phyloP scores from a whole-genome alignment of 2,113 vertebrate genomes.

The Petroica traversi region DNA sequence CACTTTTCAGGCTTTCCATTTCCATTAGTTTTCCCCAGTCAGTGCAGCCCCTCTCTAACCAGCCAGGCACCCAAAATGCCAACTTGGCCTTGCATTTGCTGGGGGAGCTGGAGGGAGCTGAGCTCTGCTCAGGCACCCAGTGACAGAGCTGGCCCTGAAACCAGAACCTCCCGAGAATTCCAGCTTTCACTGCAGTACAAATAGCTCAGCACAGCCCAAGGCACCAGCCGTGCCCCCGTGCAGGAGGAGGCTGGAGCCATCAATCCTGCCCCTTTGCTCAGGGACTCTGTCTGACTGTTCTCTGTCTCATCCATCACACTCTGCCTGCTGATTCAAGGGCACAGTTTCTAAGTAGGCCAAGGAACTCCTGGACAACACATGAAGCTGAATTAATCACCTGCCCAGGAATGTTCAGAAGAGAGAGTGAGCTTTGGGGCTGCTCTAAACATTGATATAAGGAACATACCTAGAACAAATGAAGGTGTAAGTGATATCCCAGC shows the following conservation, averaged over 20 bases:
- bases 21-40: background rate
- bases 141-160: background rate
- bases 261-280: background rate
- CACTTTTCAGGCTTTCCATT: background rate
- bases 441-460: background rate
- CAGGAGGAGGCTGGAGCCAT: background rate
- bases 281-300: background rate
- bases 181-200: background rate
- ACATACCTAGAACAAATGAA: background rate
- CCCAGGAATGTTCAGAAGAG: background rate
- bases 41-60: background rate
- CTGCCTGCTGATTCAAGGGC: background rate
- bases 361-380: background rate
- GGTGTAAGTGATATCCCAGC: background rate
- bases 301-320: background rate
- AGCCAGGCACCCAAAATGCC: background rate
- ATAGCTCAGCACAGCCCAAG: background rate
- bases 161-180: background rate
- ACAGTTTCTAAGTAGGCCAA: background rate
- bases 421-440: background rate
- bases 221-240: background rate
- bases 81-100: background rate
- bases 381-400: background rate
- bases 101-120: background rate
- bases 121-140: accelerated